These are phyloP conservation scores for Cabera pusaria DNA, from an alignment of 2,888 invertebrate genomes.

Conservation along the genomic window DNA sequence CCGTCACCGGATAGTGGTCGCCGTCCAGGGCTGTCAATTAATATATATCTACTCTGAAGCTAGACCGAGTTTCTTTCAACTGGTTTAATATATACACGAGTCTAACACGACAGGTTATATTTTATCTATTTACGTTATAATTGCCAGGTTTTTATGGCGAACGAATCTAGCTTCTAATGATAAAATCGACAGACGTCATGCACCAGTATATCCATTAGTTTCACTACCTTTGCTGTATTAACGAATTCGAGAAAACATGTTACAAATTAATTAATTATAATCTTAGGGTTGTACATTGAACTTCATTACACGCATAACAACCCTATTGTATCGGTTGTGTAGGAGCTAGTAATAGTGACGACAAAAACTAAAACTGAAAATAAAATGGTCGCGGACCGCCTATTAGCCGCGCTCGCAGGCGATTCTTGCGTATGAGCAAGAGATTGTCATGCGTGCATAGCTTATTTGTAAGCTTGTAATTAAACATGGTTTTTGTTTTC, in stretches of 20 bases:
- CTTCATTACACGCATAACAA: no score
- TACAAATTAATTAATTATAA: no score
- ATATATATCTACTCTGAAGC: conserved; percentile 54
- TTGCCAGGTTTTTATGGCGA: conserved; percentile 27
- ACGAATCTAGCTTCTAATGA: conserved; percentile 24
- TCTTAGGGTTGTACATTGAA: no score
- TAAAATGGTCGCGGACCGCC: conserved; percentile 62
- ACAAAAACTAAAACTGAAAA: conserved; percentile 72
- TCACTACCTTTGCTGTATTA: no score
- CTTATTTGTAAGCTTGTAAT: conserved; percentile 64
- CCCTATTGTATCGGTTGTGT: conserved; percentile 58
- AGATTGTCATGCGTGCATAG: conserved; percentile 48
- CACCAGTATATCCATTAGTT: no score
- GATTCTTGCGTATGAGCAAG: conserved; percentile 53
- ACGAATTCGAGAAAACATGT: no score
- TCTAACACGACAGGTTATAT: conserved; percentile 41
- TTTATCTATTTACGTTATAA: conserved; percentile 35
- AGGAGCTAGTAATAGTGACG: conserved; percentile 60
- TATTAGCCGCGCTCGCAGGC: conserved; percentile 54
- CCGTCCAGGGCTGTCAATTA: conserved; percentile 74
- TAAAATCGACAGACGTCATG: conserved; percentile 11
- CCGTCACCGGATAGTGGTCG: conserved; percentile 77
- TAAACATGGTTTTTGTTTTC: no score
- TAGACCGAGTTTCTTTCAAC: conserved; percentile 42
- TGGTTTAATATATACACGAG: conserved; percentile 40